Evolutionary conservation across 2,888 invertebrate species (phyloP).

Genomic region (Melanostoma mellinum): DNA sequence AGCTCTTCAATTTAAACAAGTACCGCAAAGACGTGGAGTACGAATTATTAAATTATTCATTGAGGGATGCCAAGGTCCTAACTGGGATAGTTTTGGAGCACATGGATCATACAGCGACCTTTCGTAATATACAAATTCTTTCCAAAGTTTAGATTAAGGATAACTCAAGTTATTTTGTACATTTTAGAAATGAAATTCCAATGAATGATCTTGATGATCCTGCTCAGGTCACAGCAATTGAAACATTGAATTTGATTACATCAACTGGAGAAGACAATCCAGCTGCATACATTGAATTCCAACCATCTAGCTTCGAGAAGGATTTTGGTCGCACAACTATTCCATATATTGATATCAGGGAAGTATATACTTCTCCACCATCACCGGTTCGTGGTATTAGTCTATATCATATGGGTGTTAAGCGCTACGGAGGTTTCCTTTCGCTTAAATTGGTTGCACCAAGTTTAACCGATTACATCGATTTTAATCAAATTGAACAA

Average conservation of each 20-base stretch:
- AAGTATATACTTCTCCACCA: background rate
- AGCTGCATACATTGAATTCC: background rate
- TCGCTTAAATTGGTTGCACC: background rate
- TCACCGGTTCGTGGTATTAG: slow-evolving; percentile 4
- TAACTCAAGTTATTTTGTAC: background rate
- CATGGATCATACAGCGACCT: too few species aligned
- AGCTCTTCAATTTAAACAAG: background rate
- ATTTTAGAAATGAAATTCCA: background rate
- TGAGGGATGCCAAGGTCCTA: background rate
- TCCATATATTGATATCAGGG: background rate
- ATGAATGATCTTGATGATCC: background rate
- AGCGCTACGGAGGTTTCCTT: slow-evolving; percentile 10
- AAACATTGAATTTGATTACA: background rate
- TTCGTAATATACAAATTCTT: too few species aligned
- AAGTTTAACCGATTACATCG: background rate
- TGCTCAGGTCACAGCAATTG: background rate
- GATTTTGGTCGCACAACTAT: background rate
- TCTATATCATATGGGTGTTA: slow-evolving; percentile 3
- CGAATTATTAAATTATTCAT: background rate
- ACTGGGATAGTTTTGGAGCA: background rate
- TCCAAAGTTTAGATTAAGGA: too few species aligned
- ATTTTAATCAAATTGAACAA: background rate
- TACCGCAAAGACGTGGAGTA: background rate
- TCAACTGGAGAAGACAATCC: background rate
- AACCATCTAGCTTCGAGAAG: background rate